These are phyloP conservation scores for Odontesthes bonariensis DNA, from an alignment of 2,113 vertebrate species.

Conservation along the genomic window DNA sequence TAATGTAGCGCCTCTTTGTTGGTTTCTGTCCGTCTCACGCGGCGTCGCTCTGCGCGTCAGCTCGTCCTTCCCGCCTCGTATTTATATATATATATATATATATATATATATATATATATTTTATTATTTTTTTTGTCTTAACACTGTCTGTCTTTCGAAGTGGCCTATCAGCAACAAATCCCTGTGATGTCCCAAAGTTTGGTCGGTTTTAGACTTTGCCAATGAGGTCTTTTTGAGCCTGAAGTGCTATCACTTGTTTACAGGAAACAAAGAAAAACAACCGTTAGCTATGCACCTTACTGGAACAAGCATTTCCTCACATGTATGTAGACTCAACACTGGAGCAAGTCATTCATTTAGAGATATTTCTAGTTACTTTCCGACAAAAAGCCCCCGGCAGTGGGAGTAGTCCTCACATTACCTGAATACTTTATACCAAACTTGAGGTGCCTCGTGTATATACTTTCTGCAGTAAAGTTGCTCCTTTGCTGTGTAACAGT, in stretches of 20 bases:
- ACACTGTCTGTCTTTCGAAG: constrained; percentile 27
- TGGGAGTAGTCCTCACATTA: constrained; percentile 41
- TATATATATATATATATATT: no score
- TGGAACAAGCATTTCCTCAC: constrained; percentile 66
- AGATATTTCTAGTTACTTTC: constrained; percentile 22
- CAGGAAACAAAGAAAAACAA: constrained; percentile 63
- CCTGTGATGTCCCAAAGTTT: constrained; percentile 46
- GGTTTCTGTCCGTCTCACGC: background rate
- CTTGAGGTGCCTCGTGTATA: constrained; percentile 85
- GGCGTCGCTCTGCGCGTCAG: constrained; percentile 6
- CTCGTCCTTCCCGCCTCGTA: constrained; percentile 14
- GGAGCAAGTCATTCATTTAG: constrained; percentile 40
- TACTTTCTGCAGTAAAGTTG: constrained; percentile 76
- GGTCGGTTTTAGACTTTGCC: constrained; percentile 52
- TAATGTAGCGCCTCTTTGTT: constrained; percentile 64
- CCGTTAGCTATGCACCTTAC: constrained; percentile 85
- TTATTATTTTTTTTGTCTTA: constrained; percentile 8
- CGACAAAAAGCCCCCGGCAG: constrained; percentile 14
- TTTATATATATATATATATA: no score
- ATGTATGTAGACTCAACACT: constrained; percentile 56
- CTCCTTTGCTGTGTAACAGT: constrained; percentile 76
- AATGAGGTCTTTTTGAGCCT: constrained; percentile 62
- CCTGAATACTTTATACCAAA: constrained; percentile 82
- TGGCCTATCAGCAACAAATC: constrained; percentile 36
- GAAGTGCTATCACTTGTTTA: constrained; percentile 69